Percentiles rank a stretch among this genome's conserved stretches.
phyloP scores from a whole-genome alignment of 2,888 invertebrate species.

The Encarsia formosa region DNA sequence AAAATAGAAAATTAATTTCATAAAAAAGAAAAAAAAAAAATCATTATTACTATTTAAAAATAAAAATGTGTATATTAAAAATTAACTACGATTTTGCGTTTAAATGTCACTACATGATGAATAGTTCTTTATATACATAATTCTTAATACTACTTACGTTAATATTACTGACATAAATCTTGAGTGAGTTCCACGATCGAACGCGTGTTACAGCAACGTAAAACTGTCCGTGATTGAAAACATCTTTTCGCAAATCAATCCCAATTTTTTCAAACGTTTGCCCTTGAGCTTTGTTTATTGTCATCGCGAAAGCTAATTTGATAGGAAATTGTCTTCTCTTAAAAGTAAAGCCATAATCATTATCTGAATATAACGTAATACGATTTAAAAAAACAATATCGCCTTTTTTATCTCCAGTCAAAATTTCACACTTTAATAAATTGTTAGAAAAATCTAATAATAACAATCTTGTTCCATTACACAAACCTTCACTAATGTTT shows the following conservation, averaged over 20 bases:
- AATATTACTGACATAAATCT: too few species aligned
- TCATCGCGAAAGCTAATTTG: slow-evolving; percentile 7
- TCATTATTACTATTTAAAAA: too few species aligned
- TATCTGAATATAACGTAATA: slow-evolving; percentile 9
- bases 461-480: slow-evolving; percentile 12
- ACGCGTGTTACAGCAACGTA: slow-evolving; percentile 6
- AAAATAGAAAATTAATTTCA: too few species aligned
- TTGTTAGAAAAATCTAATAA: slow-evolving; percentile 10
- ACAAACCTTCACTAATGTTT: slow-evolving; percentile 16
- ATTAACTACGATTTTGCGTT: too few species aligned
- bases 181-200: not conserved
- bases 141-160: too few species aligned
- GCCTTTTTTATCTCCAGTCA: slow-evolving; percentile 12
- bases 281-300: slow-evolving; percentile 2
- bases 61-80: too few species aligned
- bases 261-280: not conserved
- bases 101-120: too few species aligned
- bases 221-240: not conserved
- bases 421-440: slow-evolving; percentile 5
- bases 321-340: slow-evolving; percentile 3
- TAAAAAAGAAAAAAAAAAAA: too few species aligned
- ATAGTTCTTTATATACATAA: too few species aligned
- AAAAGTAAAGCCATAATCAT: slow-evolving; percentile 1
- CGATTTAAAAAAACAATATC: slow-evolving; percentile 20
- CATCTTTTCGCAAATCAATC: not conserved